Base-by-base conservation (phyloP, 2,113 vertebrate species). In the Ceyx cyanopectus region DNA sequence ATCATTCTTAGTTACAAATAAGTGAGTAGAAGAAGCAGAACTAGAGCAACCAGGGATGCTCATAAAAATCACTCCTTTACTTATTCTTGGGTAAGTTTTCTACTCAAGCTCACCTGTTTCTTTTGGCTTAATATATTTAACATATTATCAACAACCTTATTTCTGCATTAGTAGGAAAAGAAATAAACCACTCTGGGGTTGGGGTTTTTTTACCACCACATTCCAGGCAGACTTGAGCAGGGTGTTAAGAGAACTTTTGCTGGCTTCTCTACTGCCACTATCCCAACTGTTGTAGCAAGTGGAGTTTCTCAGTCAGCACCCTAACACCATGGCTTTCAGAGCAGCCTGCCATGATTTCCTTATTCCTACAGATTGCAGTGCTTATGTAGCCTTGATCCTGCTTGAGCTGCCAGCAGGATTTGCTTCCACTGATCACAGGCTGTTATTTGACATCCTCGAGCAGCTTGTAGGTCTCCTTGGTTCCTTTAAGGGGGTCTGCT, bases 281-380 rank as follows among this genome's bases (percentile, higher is more conserved):
- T 87, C 73, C 87, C 87, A 91, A 70, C 70, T 85, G 87, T 77
- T 94, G 22, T 34, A 83, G 85, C 68, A 90, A 96, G 88, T 90
- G 89, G 84, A 65, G 22, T 88, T 87, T 93, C 93, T 87, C 89
- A 93, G 57, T 62, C 66, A 78, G 90, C 2, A 8, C 85, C 84
- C 73, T 89, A 89, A 79, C 89, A 83, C 83, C 50, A 48, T 2
- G 29, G 87, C 78, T 94, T 96, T 93, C 66, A 43, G 86, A 93
- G 78, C 70, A 94, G 86, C 67, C 75, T 94, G 91, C 87, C 90
- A 69, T 84, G 91, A 92, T 94, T 96, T 94, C 87, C 90, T 97
- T 96, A 92, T 91, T 96, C 94, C 94, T 93, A 94, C 90, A 94
- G 91, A 96, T 96, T 96, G 81, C 93, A 94, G 83, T 93, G 90